Percentiles rank a stretch among this genome's conserved stretches.
Evolutionary conservation across 2,113 vertebrate species (phyloP).

Genomic region (Aegotheles bennettii): DNA sequence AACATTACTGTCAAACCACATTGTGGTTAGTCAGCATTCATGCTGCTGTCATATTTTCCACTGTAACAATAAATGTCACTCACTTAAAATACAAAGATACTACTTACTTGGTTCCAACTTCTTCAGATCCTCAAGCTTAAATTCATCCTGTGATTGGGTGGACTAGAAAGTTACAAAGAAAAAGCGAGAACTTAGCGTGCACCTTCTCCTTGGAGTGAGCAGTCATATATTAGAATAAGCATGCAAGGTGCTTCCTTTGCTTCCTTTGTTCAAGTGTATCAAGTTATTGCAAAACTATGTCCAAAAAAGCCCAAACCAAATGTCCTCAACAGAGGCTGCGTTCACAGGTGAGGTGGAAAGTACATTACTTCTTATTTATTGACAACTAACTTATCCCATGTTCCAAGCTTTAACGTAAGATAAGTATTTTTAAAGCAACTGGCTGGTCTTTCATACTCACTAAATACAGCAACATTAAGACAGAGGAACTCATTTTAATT

Average conservation of each 20-base stretch:
- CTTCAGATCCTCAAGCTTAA: constrained; percentile 96
- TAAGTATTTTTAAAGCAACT: background rate
- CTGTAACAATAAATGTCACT: background rate
- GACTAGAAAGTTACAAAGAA: constrained; percentile 74
- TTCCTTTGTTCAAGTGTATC: background rate
- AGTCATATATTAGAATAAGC: background rate
- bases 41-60: background rate
- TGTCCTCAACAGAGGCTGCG: background rate
- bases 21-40: background rate
- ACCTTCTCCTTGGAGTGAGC: background rate
- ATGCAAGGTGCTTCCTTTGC: background rate
- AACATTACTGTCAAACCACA: background rate
- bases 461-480: background rate
- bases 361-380: background rate
- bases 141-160: constrained; percentile 89
- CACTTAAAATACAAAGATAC: background rate
- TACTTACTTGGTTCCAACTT: constrained; percentile 93
- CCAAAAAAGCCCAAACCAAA: background rate
- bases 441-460: background rate
- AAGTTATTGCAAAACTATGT: background rate
- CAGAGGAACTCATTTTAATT: background rate
- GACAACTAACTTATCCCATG: background rate
- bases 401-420: background rate
- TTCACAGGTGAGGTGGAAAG: background rate
- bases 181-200: background rate